phyloP scores from a whole-genome alignment of 2,888 invertebrate species.

The Ornithoptera priamus region DNA sequence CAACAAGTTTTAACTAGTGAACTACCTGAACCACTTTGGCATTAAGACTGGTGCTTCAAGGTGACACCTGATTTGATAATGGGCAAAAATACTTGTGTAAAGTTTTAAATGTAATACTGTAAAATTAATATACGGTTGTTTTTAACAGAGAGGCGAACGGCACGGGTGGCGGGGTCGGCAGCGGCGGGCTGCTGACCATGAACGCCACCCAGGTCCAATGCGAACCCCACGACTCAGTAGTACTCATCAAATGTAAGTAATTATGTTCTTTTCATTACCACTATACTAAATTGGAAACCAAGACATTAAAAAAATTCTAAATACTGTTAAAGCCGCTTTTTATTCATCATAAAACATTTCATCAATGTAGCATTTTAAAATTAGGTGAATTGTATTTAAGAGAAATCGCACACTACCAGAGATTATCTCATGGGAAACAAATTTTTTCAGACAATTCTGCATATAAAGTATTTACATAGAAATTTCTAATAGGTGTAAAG shows the following conservation, averaged over 20 bases:
- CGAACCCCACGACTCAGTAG: conserved; percentile 84
- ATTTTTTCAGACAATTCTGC: not conserved
- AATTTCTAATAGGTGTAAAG: not conserved
- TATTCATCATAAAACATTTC: not conserved
- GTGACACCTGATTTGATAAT: too few species aligned
- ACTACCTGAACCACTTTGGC: too few species aligned
- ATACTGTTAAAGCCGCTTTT: not conserved
- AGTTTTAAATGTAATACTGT: too few species aligned
- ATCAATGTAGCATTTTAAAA: not conserved
- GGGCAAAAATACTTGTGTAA: too few species aligned
- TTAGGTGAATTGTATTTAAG: not conserved
- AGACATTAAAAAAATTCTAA: not conserved
- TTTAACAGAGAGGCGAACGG: conserved; percentile 68
- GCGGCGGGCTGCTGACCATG: conserved; percentile 78
- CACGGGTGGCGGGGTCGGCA: conserved; percentile 76
- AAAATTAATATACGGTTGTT: conserved; percentile 19
- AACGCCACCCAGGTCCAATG: conserved; percentile 84
- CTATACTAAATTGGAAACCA: not conserved
- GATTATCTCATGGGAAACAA: not conserved
- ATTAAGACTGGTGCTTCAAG: too few species aligned
- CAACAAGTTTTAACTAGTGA: too few species aligned
- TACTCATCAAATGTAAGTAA: conserved; percentile 87
- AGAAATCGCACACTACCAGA: not conserved
- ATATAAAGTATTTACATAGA: not conserved
- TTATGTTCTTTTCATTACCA: not conserved